These are phyloP conservation scores for Sciurus carolinensis DNA, from an alignment of 2,797 vertebrate species.

Conservation along the genomic window DNA sequence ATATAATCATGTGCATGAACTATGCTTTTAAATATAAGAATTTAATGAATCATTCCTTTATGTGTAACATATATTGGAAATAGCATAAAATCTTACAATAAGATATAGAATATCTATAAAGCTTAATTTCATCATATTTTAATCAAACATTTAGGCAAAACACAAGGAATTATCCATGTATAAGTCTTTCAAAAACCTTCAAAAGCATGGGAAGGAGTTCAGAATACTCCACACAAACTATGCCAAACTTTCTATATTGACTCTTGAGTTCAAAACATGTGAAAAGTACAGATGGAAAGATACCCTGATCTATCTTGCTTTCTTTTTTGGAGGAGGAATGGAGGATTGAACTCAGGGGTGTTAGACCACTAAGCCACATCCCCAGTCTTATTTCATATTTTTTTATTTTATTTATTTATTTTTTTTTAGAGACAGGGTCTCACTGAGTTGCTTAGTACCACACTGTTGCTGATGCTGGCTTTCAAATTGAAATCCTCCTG, in stretches of 20 bases:
- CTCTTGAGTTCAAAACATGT: neutral
- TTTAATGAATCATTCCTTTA: neutral
- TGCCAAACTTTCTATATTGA: neutral
- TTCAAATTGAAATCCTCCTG: too few relatives aligned
- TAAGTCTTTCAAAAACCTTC: neutral
- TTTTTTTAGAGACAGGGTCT: too few relatives aligned
- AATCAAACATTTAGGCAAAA: neutral
- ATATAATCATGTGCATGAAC: neutral
- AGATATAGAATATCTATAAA: neutral
- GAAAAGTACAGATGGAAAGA: neutral
- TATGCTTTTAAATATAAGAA: neutral
- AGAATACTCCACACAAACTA: neutral
- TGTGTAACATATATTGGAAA: neutral
- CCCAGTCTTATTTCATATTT: too few relatives aligned
- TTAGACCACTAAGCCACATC: too few relatives aligned
- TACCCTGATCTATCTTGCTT: neutral
- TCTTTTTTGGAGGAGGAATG: too few relatives aligned
- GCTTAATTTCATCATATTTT: constrained; percentile 7
- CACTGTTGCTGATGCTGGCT: too few relatives aligned
- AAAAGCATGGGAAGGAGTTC: neutral
- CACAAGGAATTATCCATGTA: neutral
- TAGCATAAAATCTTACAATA: neutral
- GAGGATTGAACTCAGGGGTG: too few relatives aligned
- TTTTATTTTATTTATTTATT: too few relatives aligned
- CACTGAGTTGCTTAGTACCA: too few relatives aligned